phyloP scores from a whole-genome alignment of 2,113 vertebrate species.

The Thunnus maccoyii region DNA sequence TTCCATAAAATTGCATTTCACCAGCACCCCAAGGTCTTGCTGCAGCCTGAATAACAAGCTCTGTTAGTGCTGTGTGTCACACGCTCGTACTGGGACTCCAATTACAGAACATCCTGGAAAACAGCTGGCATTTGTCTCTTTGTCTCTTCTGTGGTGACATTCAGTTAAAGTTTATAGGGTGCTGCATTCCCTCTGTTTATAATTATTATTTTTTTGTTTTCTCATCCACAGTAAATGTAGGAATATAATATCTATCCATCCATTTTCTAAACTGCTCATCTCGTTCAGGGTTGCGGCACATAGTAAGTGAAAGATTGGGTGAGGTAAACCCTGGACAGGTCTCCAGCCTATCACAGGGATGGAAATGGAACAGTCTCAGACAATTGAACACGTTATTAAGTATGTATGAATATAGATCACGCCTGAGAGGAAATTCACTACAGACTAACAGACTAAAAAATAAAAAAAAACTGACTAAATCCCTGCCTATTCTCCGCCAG shows the following conservation, averaged over 20 bases:
- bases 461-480: neutral
- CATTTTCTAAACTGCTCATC: slow-evolving; percentile 37
- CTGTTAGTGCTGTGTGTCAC: slow-evolving; percentile 38
- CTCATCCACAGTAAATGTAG: slow-evolving; percentile 41
- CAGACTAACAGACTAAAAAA: neutral
- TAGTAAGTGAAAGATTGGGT: slow-evolving; percentile 15
- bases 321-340: neutral
- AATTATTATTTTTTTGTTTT: slow-evolving; percentile 44
- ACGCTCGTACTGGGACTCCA: slow-evolving; percentile 70
- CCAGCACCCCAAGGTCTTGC: slow-evolving; percentile 42
- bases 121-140: slow-evolving; percentile 66
- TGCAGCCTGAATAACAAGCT: slow-evolving; percentile 57
- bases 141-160: slow-evolving; percentile 61
- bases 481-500: neutral
- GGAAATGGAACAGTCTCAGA: slow-evolving; percentile 25
- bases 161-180: slow-evolving; percentile 61
- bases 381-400: slow-evolving; percentile 22
- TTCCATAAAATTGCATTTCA: slow-evolving; percentile 67
- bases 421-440: neutral
- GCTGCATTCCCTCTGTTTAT: slow-evolving; percentile 35
- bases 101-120: slow-evolving; percentile 74
- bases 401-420: neutral
- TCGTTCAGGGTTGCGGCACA: slow-evolving; percentile 37
- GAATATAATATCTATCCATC: slow-evolving; percentile 40
- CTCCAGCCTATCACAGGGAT: slow-evolving; percentile 4